Percentiles rank a stretch among this genome's conserved stretches.
Conservation (phyloP, 2,113 vertebrate genomes). For the Hippocampus guttulatus region DNA sequence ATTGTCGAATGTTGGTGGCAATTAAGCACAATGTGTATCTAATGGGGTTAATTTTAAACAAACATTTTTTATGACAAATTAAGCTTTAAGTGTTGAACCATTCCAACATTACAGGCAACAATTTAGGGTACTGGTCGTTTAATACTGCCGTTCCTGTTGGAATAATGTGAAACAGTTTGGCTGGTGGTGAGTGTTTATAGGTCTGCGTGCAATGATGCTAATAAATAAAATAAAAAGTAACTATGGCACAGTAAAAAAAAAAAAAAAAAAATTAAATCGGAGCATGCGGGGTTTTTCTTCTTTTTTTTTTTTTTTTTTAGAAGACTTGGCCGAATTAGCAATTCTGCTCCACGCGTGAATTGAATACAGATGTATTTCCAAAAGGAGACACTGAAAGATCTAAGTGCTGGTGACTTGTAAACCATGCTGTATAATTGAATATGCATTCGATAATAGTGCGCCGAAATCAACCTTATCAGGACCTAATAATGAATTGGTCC, state of each 20-base stretch:
- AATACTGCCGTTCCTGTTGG: not conserved
- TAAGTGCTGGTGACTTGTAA: not conserved
- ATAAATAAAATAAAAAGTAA: not conserved
- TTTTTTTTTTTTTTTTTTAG: not conserved
- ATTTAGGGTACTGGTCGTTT: not conserved
- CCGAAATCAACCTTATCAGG: not conserved
- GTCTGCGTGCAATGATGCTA: not conserved
- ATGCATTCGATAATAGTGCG: not conserved
- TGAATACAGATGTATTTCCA: conserved; percentile 38
- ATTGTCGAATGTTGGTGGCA: conserved; percentile 1
- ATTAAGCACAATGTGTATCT: not conserved
- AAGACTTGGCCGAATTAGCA: conserved; percentile 51
- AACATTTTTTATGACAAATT: not conserved
- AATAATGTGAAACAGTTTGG: not conserved
- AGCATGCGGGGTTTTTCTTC: not conserved
- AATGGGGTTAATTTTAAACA: not conserved
- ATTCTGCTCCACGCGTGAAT: conserved; percentile 63
- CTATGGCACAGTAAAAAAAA: not conserved
- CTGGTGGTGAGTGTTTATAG: not conserved
- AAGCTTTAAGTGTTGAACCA: not conserved
- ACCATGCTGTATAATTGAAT: not conserved
- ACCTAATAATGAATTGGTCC: conserved; percentile 2
- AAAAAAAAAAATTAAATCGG: not conserved
- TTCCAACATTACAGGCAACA: not conserved
- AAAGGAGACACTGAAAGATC: not conserved